Evolutionary conservation across 2,888 invertebrate genomes (phyloP), one percentile per base, ranked within the genome.

Genomic region (Escarpia spicata): DNA sequence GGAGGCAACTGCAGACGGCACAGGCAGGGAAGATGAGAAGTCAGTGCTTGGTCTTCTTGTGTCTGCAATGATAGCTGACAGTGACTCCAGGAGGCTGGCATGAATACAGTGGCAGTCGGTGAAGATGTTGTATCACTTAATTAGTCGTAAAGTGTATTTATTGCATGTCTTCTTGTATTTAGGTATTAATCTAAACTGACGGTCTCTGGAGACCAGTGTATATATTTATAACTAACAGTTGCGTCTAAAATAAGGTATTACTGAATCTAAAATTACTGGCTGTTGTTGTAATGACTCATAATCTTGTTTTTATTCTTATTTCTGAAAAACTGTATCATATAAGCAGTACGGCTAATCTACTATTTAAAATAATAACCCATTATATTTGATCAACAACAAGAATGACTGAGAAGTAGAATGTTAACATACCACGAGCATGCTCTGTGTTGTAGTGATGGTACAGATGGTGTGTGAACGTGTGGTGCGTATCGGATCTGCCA

Each of bases 401-500:
- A 43, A 4, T 43, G 10, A 91, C 19, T 31, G 52, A 52, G 52
- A 52, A 52, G 12, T 2, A 52, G 52, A 12, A 91, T 19, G 89
- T 90, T 91, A 2, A 52, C 90, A 37, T 91, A 44, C 92, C 45
- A 45, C 12, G 91, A 75, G 19, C n/a, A n/a, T 6, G 4, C 4
- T 75, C 19, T 19, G 44, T 15, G 91, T 92, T 93, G 93, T 93
- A 94, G 92, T 95, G 94, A 93, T 95, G 94, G 92, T 94, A 94
- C 31, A 94, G 93, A 92, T 95, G 95, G 92, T 95, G 95, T 6
- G 94, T 95, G 92, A 94, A 91, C 43, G 75, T 45, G 45, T 90
- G 91, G 15, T 92, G 90, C 31, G 52, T 75, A 91, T 10, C 93
- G 43, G 90, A n/a, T 90, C 90, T 60, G 91, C 31, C 44, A 43